These are phyloP conservation scores for Lepidochitona cinerea DNA, from an alignment of 2,888 invertebrate species.

Conservation along the genomic window DNA sequence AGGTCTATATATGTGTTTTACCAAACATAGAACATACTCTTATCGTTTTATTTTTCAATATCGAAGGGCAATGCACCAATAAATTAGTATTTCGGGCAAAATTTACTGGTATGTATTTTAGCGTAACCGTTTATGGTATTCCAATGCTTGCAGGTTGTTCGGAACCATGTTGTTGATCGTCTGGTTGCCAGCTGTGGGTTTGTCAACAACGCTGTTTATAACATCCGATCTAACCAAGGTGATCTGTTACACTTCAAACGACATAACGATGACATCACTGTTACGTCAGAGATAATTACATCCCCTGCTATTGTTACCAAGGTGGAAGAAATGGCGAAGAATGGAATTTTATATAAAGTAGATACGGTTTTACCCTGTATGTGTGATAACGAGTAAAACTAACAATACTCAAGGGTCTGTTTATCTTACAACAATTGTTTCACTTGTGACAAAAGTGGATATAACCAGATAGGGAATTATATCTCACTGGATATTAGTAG, in stretches of 20 bases:
- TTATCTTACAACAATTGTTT: too few species aligned
- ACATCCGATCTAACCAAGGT: conserved; percentile 37
- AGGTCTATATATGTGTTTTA: too few species aligned
- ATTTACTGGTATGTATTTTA: too few species aligned
- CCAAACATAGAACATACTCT: too few species aligned
- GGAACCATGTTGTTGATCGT: conserved; percentile 70
- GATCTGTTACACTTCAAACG: conserved; percentile 40
- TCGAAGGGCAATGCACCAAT: too few species aligned
- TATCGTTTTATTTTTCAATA: too few species aligned
- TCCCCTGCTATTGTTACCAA: conserved; percentile 36
- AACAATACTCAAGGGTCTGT: too few species aligned
- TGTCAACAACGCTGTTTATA: conserved; percentile 32
- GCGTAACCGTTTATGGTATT: neutral
- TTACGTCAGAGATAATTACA: conserved; percentile 19
- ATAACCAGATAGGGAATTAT: too few species aligned
- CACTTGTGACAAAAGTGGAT: too few species aligned
- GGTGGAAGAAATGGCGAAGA: conserved; percentile 38
- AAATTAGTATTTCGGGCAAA: too few species aligned
- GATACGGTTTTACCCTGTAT: conserved; percentile 33
- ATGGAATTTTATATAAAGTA: conserved; percentile 51
- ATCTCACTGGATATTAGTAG: too few species aligned
- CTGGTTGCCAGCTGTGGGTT: conserved; percentile 39
- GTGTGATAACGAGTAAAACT: neutral
- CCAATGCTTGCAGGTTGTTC: conserved; percentile 65
- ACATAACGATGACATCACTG: conserved; percentile 10